Conservation (phyloP, 2,888 invertebrate species). For the Stenurella melanura region DNA sequence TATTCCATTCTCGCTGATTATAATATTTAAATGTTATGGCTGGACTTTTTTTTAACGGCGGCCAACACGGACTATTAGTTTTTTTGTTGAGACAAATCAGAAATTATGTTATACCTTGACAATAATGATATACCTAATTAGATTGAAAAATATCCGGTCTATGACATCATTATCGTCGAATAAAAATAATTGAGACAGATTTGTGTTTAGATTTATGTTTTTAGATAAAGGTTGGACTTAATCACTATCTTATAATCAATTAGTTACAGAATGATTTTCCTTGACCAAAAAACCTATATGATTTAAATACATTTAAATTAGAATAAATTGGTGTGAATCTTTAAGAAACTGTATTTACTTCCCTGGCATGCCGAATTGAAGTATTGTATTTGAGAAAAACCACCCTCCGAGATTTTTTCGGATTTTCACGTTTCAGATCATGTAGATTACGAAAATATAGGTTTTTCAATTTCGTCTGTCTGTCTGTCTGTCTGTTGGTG, state of each 20-base stretch:
- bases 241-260: background rate
- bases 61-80: conserved; percentile 16
- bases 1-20: conserved; percentile 52
- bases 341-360: too few species aligned
- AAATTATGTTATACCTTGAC: conserved; percentile 35
- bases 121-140: conserved; percentile 28
- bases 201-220: conserved; percentile 5
- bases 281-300: too few species aligned
- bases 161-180: conserved; percentile 19
- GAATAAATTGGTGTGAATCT: too few species aligned
- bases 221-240: conserved; percentile 12
- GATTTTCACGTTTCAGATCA: too few species aligned
- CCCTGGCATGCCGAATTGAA: too few species aligned
- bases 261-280: too few species aligned
- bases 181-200: conserved; percentile 18
- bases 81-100: conserved; percentile 24
- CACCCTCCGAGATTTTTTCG: too few species aligned
- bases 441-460: too few species aligned
- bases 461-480: too few species aligned
- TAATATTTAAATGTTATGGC: conserved; percentile 53
- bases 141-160: background rate
- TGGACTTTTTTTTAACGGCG: conserved; percentile 34
- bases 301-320: too few species aligned
- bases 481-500: too few species aligned
- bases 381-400: too few species aligned